Base-by-base conservation (phyloP, 2,888 invertebrate genomes). In the Venusia cambrica region DNA sequence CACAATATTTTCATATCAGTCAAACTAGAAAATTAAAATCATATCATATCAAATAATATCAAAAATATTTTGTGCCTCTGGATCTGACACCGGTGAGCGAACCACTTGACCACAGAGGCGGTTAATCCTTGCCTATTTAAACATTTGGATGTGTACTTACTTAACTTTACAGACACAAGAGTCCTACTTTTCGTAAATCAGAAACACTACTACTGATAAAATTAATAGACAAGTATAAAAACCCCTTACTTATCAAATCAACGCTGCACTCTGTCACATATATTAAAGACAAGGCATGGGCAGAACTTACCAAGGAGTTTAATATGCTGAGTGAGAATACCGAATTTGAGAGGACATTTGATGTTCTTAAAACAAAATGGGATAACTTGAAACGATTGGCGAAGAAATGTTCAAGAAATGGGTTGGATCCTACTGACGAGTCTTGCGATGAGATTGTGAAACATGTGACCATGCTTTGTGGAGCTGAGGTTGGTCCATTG, bases 361-460 rank as follows among this genome's bases (percentile, higher is more conserved):
- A 79, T 17, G 58, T 54, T 15, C 55, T 84, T 27, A 81, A 69
- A 54, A 69, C 52, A 1, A 85, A 83, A 53, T 84, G 79, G 80
- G 73, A 74, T 2, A 85, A 85, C 44, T 51, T 87, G 14, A 83
- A 83, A 34, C 73, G 58, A 20, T 54, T 56, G 9, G 71, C 68
- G 4, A 65, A 66, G 16, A 75, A 62, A 38, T 9, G 62, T 1
- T 55, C 73, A 4, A 71, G 71, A 35, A 76, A 74, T 48, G 33
- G 73, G 36, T 50, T 71, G 24, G 66, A 74, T 37, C 38, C 51
- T 0, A 57, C 61, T 17, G 46, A 41, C 36, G 64, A 71, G 3
- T 44, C 53, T 40, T 53, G 16, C 16, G 19, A 66, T 49, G 39
- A 69, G 1, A 59, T 54, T 3, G 59, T 47, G 29, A 67, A 63